Conservation (phyloP, 2,113 vertebrate genomes). For the Halcyon senegalensis region DNA sequence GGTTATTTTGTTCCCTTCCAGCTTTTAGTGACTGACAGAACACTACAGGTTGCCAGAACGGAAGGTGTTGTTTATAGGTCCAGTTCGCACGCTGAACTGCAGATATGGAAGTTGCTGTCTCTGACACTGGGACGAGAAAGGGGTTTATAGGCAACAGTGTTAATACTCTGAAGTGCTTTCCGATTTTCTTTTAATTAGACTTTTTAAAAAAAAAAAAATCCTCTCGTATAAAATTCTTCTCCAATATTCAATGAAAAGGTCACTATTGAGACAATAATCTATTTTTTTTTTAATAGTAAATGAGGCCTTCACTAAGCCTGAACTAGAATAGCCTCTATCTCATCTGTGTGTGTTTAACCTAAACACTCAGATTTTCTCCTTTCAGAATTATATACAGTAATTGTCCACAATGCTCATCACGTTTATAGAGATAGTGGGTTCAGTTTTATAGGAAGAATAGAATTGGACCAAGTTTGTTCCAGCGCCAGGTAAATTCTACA, state of each 20-base stretch:
- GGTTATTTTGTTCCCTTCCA: slow-evolving; percentile 3
- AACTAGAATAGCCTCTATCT: background rate
- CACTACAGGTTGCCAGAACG: slow-evolving; percentile 26
- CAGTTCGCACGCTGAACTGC: background rate
- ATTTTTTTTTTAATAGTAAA: background rate
- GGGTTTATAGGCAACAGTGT: background rate
- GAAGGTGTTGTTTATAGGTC: slow-evolving; percentile 27
- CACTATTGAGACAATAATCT: background rate
- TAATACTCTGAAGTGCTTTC: background rate
- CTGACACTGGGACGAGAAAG: background rate
- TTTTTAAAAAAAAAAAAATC: background rate
- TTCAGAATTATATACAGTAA: background rate
- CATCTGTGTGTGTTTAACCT: background rate
- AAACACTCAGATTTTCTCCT: background rate
- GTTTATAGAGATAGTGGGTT: background rate
- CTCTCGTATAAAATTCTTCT: background rate
- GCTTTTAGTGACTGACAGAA: slow-evolving; percentile 44
- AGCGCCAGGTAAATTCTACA: background rate
- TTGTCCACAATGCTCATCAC: background rate
- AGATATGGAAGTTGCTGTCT: background rate
- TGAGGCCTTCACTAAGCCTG: background rate
- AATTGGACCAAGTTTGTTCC: background rate
- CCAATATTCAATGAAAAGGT: background rate
- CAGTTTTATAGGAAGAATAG: background rate
- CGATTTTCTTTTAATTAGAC: slow-evolving; percentile 1